Base-by-base conservation (phyloP, 2,888 invertebrate species). In the Trachelus tabidus region DNA sequence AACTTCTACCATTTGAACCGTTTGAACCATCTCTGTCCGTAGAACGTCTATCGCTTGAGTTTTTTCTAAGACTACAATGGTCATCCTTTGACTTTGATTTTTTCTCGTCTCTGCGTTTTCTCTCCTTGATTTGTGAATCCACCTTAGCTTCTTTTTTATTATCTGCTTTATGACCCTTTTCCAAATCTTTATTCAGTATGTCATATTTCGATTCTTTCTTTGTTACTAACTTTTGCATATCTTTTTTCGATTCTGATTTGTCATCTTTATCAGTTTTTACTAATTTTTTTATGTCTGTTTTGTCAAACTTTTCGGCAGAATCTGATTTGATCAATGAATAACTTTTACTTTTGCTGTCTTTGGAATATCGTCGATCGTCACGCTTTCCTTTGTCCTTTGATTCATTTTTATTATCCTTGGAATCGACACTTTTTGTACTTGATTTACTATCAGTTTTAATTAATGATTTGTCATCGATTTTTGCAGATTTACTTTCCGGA, bases 1-100 rank as follows among this genome's bases (percentile, higher is more conserved):
- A 92, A 74, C 91, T 90, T 81, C 90, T 90, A 68, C 93, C 92
- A 34, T 92, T 91, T 68, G 92, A 92, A 68, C 95, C 96, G 88
- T 96, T 96, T 84, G 96, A 96, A 0, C 96, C 96, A 91, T 97
- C 96, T 81, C 96, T 93, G 84, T 96, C 97, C 0, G 96, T 95
- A 0, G 96, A 96, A 75, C 96, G 93, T 11, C 96, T 93, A 83
- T 93, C 94, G 76, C 94, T 94, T 71, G 93, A 93, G 15, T 93
- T 93, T 86, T 95, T 95, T 68, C 95, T 94, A 9, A 94, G 92
- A 84, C 94, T 94, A 79, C 94, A 95, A 88, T 96, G 96, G 90
- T 96, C 96, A 87, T 96, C 96, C 78, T 93, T 93, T 3, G 93
- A 92, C 87, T 94, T 94, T 4, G 87, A 83, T 75, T 91, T 92